These are phyloP conservation scores for Zoanthus sansibaricus DNA, from an alignment of 92 coral and sea anemone species.

Conservation along the genomic window DNA sequence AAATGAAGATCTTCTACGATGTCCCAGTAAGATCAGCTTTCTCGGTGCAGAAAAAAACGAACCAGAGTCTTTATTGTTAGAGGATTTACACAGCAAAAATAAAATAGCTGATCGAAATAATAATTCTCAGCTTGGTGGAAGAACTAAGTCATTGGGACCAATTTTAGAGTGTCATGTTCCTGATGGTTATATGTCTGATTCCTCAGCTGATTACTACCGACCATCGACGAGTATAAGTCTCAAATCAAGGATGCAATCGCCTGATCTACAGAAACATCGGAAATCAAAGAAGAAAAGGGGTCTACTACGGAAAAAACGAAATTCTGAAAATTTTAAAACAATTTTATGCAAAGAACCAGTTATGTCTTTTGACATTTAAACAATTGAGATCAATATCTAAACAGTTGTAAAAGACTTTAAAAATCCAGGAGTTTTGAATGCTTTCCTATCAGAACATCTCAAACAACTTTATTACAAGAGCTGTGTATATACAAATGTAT, in stretches of 20 bases:
- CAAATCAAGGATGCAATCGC: constrained; percentile 5
- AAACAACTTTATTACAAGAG: background rate
- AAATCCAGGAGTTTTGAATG: background rate
- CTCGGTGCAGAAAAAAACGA: constrained; percentile 5
- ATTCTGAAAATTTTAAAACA: background rate
- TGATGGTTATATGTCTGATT: constrained; percentile 30
- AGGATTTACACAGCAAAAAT: background rate
- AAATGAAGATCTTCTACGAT: background rate
- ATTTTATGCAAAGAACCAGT: constrained; percentile 6
- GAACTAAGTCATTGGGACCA: background rate
- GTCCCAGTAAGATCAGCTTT: constrained; percentile 29
- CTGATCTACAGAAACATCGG: constrained; percentile 12
- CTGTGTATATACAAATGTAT: too few species aligned
- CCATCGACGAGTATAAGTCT: background rate
- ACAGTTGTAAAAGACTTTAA: background rate
- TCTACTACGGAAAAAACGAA: constrained; percentile 20
- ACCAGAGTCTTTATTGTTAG: background rate
- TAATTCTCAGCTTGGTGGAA: background rate
- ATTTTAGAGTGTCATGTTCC: background rate
- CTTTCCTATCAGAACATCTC: background rate
- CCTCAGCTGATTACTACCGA: constrained; percentile 39
- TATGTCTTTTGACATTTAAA: constrained; percentile 38
- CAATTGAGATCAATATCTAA: background rate
- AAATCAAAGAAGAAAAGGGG: constrained; percentile 32
- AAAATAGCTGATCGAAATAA: background rate